Conservation (phyloP, 2,113 vertebrate species). For the Tachycineta bicolor region DNA sequence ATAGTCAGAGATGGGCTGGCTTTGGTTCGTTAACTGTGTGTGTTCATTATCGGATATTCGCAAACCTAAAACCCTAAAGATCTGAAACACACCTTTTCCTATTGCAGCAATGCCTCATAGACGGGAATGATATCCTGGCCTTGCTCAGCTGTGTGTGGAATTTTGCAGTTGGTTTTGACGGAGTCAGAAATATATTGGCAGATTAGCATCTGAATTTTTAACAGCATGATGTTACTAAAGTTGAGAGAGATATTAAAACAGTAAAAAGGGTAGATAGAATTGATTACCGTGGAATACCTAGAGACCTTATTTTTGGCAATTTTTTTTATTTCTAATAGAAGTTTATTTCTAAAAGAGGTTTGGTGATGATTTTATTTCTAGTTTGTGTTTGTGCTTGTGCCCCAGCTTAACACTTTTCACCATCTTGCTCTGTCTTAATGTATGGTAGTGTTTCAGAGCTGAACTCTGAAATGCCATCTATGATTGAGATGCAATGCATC, state of each 20-base stretch:
- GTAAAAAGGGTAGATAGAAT: neutral
- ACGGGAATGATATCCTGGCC: neutral
- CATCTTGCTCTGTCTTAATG: neutral
- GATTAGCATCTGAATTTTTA: neutral
- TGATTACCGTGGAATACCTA: neutral
- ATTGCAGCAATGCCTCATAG: rapidly evolving
- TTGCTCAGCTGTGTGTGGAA: neutral
- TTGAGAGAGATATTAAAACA: neutral
- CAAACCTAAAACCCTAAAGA: neutral
- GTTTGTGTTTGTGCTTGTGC: neutral
- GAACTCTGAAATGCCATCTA: neutral
- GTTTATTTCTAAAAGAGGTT: neutral
- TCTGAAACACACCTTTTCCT: neutral
- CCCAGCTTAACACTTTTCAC: neutral
- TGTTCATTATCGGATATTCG: neutral
- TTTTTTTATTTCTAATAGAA: neutral
- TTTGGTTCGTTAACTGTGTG: neutral
- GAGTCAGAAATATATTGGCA: neutral
- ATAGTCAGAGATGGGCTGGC: neutral
- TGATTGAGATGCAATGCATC: neutral
- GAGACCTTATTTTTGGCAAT: neutral
- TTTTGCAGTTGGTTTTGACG: neutral
- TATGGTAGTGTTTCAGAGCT: neutral
- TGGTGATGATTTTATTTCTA: neutral
- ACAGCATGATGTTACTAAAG: neutral